These are phyloP conservation scores for Tetrao urogallus DNA, from an alignment of 2,113 vertebrate genomes.

Conservation along the genomic window DNA sequence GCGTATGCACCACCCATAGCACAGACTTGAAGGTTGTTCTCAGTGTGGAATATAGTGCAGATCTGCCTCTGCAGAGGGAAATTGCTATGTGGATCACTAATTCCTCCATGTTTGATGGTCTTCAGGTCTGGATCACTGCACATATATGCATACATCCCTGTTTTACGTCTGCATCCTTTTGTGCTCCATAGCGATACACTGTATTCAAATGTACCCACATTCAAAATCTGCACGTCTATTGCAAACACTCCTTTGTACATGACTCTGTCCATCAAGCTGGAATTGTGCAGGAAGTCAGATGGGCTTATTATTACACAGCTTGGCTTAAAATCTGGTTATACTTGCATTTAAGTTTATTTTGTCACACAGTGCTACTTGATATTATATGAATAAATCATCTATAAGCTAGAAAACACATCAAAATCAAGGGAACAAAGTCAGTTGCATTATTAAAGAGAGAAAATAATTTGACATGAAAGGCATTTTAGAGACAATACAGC, in stretches of 20 bases:
- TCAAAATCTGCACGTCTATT: not conserved
- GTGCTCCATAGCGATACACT: not conserved
- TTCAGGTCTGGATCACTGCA: not conserved
- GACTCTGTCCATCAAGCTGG: not conserved
- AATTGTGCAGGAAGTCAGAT: not conserved
- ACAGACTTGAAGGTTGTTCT: not conserved
- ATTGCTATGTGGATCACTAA: not conserved
- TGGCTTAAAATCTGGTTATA: conserved; percentile 7
- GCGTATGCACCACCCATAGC: not conserved
- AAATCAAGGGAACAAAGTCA: conserved; percentile 25
- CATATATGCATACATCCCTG: not conserved
- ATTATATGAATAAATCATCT: conserved; percentile 49
- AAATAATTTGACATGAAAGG: conserved; percentile 44
- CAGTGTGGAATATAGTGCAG: not conserved
- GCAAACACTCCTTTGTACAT: not conserved
- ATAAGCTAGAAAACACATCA: conserved; percentile 1
- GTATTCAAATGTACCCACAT: not conserved
- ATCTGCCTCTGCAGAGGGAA: not conserved
- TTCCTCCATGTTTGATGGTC: not conserved
- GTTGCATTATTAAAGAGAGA: conserved; percentile 43
- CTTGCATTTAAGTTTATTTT: conserved; percentile 43
- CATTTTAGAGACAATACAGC: conserved; percentile 20
- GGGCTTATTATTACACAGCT: not conserved
- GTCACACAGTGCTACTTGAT: not conserved
- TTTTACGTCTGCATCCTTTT: not conserved